A percentile compares a stretch with the other conserved stretches of the same genome.
These are phyloP conservation scores for Austrofundulus limnaeus DNA, from an alignment of 2,113 vertebrate genomes.

Conservation along the genomic window DNA sequence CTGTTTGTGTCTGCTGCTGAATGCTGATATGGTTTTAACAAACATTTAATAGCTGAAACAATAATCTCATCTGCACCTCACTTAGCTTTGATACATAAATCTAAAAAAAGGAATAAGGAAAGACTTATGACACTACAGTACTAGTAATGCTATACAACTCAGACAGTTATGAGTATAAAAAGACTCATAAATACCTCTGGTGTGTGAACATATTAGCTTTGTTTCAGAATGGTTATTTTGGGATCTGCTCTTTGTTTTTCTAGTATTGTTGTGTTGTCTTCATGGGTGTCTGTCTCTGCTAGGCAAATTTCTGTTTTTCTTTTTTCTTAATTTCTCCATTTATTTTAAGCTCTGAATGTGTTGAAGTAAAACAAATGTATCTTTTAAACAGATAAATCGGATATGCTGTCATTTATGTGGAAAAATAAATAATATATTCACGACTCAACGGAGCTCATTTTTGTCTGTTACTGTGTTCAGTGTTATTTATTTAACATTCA, in stretches of 20 bases:
- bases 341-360: slow-evolving; percentile 41
- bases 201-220: not conserved
- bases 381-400: slow-evolving; percentile 28
- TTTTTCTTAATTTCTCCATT: no score
- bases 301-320: not conserved
- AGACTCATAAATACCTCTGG: not conserved
- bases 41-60: slow-evolving; percentile 5
- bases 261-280: slow-evolving; percentile 7
- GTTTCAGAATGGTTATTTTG: not conserved
- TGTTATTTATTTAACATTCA: not conserved
- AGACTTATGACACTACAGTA: slow-evolving; percentile 32
- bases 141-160: slow-evolving; percentile 6
- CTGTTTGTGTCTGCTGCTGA: slow-evolving; percentile 23
- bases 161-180: not conserved
- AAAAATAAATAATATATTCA: slow-evolving; percentile 68
- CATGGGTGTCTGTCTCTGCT: slow-evolving; percentile 1
- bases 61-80: slow-evolving; percentile 11
- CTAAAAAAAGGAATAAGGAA: not conserved
- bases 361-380: slow-evolving; percentile 23
- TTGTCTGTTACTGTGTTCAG: not conserved
- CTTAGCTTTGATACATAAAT: slow-evolving; percentile 10
- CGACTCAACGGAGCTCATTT: not conserved
- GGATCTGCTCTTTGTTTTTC: slow-evolving; percentile 6
- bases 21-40: slow-evolving; percentile 15
- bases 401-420: slow-evolving; percentile 30